Base-by-base conservation (phyloP, 2,888 invertebrate species). In the Tenthredo distinguenda region DNA sequence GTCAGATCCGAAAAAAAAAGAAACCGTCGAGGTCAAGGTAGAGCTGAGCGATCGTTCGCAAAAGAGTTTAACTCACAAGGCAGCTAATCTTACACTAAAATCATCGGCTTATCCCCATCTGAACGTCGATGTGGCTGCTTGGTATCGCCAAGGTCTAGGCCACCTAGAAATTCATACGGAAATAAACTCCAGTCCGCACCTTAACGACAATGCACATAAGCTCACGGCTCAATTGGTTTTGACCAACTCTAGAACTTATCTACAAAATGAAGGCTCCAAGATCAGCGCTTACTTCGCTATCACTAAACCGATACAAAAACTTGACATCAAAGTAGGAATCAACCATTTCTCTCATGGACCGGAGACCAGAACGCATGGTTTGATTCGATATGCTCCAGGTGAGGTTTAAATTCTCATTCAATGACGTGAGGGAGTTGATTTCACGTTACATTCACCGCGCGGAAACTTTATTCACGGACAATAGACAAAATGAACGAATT, bases 81-180 rank as follows among this genome's bases (percentile, higher is more conserved):
- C 95, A 72, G 96, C 96, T 0, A 95, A 96, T 85, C 92, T 97
- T 81, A 95, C 96, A 71, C 94, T 98, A 88, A 95, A 96, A 86
- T 96, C 97, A 15, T 96, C 97, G 0, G 97, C 97, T 0, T 97
- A 98, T 93, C 96, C 97, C 0, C 95, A 95, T 62, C 95, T 93
- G 5, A 93, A 93, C 85, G 90, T 91, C 0, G 89, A 91, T 3
- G 88, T 93, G 72, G 89, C 87, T n/a, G 90, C 91, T 0, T 91
- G 92, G 88, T 93, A 94, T 72, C 94, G 97, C 94, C 96, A 95
- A 93, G 95, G 96, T 1, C 95, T 96, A 89, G 96, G 95, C 21
- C 97, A 97, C 88, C 93, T 96, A 0, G 97, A 98, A 90, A 94
- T 96, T 31, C 95, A 95, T n/a, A 94, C 96, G 68, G 96, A 96